Base-by-base conservation (phyloP, 2,113 vertebrate genomes). In the Taurulus bubalis region DNA sequence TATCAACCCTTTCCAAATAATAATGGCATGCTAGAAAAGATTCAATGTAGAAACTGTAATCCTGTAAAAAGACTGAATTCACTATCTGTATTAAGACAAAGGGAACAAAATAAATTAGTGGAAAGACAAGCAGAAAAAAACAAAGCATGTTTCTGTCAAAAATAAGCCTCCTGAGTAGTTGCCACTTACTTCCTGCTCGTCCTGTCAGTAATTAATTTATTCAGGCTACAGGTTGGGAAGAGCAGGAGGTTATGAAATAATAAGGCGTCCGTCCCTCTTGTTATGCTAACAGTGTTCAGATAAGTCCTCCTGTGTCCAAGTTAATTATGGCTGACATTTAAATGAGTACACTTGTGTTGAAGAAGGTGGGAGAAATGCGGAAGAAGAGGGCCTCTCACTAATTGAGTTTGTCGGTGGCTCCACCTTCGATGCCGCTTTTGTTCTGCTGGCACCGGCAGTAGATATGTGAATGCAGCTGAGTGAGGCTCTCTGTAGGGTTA, bases 311-410 rank as follows among this genome's bases (percentile, higher is more conserved):
- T 91, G 80, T 75, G 80, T 92, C 87, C 86, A 81, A 93, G 89
- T 94, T 95, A 95, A 96, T 96, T 95, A 93, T 56, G 85, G 88
- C 71, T 94, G 93, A 95, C 94, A 94, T 95, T 95, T 94, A 95
- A 94, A 95, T 92, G 91, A 94, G 91, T 83, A 83, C 89, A 90
- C 89, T 93, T 90, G 88, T 92, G 88, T 85, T 81, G 79, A 77
- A 78, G 89, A 90, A 86, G 84, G 83, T 85, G 85, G 82, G 80
- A 77, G 87, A 86, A 89, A 80, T 86, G 88, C 18, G 78, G 86
- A 89, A 85, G 92, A 84, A 81, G 83, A 88, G 88, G 90, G 86
- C 85, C 90, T 88, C 82, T 71, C 72, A 83, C 87, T 95, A 95
- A 95, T 94, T 93, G 91, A 93, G 89, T 95, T 95, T 94, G 90